Evolutionary conservation across 2,888 invertebrate species (phyloP).

Genomic region (Hylaea fasciaria): DNA sequence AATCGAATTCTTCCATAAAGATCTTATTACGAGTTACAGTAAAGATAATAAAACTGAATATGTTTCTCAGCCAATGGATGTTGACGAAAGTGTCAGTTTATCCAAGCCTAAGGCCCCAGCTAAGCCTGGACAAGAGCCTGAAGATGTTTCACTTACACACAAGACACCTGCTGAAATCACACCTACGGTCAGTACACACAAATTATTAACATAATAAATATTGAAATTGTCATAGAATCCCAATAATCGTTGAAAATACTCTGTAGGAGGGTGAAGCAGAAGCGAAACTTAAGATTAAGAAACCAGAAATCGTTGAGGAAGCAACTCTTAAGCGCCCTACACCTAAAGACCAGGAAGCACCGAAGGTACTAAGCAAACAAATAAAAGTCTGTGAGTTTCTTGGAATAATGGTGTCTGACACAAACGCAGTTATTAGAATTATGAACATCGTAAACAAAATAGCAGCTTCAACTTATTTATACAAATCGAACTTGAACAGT

Average conservation of each 20-base stretch:
- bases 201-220: not conserved
- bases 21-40: slow-evolving; percentile 4
- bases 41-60: slow-evolving; percentile 21
- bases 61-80: slow-evolving; percentile 74
- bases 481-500: no score
- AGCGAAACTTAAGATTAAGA: slow-evolving; percentile 79
- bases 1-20: slow-evolving; percentile 19
- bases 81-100: slow-evolving; percentile 77
- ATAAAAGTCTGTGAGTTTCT: not conserved
- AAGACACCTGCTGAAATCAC: slow-evolving; percentile 79
- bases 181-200: slow-evolving; percentile 73
- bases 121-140: slow-evolving; percentile 75
- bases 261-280: slow-evolving; percentile 75
- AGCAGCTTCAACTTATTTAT: no score
- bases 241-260: slow-evolving; percentile 36
- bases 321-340: slow-evolving; percentile 76
- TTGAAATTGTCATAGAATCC: slow-evolving; percentile 6
- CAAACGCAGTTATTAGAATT: no score
- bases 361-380: slow-evolving; percentile 60
- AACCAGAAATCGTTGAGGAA: slow-evolving; percentile 78
- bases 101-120: slow-evolving; percentile 71
- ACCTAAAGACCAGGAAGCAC: slow-evolving; percentile 61
- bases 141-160: slow-evolving; percentile 79
- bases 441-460: no score
- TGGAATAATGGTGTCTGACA: no score